These are phyloP conservation scores for Desmodus rotundus DNA, from an alignment of 2,113 vertebrate species.

Conservation along the genomic window DNA sequence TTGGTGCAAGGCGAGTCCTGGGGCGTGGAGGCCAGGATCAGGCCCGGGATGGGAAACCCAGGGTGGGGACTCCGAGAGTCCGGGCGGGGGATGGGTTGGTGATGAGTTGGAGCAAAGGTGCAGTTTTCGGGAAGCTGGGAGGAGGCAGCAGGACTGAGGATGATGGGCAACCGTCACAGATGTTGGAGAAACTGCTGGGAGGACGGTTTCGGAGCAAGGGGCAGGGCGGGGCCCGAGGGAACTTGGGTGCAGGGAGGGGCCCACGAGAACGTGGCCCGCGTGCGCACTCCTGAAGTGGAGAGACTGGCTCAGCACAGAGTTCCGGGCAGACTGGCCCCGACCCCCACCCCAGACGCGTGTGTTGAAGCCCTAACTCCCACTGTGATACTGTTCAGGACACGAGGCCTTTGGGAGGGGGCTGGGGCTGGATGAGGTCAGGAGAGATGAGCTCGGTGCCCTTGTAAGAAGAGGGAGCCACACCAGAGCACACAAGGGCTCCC, in stretches of 20 bases:
- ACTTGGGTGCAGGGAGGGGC: background rate
- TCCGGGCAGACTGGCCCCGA: background rate
- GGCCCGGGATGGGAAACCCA: background rate
- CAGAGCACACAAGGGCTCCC: background rate
- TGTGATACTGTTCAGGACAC: background rate
- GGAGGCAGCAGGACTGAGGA: background rate
- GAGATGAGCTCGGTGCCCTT: background rate
- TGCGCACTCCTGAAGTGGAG: too few species aligned
- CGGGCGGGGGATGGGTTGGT: background rate
- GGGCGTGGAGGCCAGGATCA: background rate
- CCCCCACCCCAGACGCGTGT: background rate
- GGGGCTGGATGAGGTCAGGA: background rate
- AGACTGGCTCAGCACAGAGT: background rate
- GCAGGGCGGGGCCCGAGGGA: accelerated
- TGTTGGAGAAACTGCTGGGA: background rate
- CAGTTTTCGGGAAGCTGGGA: background rate
- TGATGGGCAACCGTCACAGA: accelerated
- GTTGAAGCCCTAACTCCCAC: background rate
- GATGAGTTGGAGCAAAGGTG: background rate
- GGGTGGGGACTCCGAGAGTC: background rate
- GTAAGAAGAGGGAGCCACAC: background rate
- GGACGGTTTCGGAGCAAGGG: background rate
- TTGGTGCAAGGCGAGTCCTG: background rate
- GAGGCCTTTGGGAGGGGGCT: background rate
- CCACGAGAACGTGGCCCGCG: background rate